Evolutionary conservation across 2,797 vertebrate genomes (phyloP).

Genomic region (Forpus xanthops): DNA sequence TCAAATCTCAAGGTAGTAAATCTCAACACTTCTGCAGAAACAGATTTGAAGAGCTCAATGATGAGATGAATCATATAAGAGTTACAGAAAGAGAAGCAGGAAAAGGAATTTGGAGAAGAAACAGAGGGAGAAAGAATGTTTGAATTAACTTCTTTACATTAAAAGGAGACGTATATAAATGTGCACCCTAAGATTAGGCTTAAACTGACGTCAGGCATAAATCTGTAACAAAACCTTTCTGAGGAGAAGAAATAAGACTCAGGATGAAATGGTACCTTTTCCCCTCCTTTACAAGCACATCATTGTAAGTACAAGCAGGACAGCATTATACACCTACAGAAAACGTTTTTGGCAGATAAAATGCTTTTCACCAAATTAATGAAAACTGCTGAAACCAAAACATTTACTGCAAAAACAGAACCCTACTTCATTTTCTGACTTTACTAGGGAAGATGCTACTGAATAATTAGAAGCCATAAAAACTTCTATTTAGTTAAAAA

Average conservation of each 20-base stretch:
- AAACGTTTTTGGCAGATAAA: background rate
- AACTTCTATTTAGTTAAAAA: background rate
- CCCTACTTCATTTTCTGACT: background rate
- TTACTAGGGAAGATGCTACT: background rate
- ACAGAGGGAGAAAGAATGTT: background rate
- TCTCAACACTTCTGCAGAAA: background rate
- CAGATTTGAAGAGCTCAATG: background rate
- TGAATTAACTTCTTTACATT: background rate
- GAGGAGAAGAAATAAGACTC: background rate
- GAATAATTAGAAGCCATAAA: background rate
- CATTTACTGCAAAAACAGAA: background rate
- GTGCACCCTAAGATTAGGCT: background rate
- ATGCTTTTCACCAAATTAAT: background rate
- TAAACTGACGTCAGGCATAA: background rate
- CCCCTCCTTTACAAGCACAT: background rate
- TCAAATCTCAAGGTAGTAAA: background rate
- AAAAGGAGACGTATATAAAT: background rate
- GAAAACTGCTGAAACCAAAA: background rate
- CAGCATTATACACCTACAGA: background rate
- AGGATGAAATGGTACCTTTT: background rate
- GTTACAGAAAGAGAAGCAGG: background rate
- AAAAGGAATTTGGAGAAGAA: background rate
- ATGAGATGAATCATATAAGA: background rate
- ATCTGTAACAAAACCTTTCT: background rate
- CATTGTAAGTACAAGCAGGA: background rate